Base-by-base conservation (phyloP, 2,113 vertebrate species). In the Anthoscopus minutus region DNA sequence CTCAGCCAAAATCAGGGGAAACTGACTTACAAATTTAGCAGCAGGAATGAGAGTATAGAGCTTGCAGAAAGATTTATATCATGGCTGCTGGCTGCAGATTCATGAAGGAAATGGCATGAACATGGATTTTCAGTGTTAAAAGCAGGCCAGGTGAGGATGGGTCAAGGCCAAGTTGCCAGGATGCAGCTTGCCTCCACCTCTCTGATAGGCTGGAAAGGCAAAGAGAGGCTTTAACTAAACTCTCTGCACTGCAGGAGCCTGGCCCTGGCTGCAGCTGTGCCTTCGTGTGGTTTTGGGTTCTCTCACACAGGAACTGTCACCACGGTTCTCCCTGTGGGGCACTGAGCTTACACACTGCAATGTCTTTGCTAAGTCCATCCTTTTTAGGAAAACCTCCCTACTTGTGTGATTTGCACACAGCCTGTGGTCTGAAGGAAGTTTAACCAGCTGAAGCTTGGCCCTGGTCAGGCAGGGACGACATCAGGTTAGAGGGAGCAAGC, bases 61-160 rank as follows among this genome's bases (percentile, higher is more conserved):
- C 88, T 74, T 92, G 88, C 81, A 94, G 93, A 69, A 90, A 77
- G 82, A 92, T 86, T 51, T 11, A 30, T 93, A 54, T 94, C 82
- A 38, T 5, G 3, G 47, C 86, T 90, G 40, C 88, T 91, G 81
- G 73, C 81, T 94, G 73, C 81, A 65, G 53, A 21, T 54, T 27
- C 4, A 0, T 50, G 50, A 89, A 79, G 58, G 66, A 93, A 92
- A 48, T 47, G 57, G 45, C 50, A 76, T 69, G 58, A 81, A 87
- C 1, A 4, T 51, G 25, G 50, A 42, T 88, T 66, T 77, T 80
- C 74, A 58, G 79, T 42, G 58, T 82, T 89, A 76, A 72, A 74
- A 86, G 54, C 31, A 57, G 71, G 58, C 62, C 54, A 88, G 81
- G 69, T 91, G 30, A 91, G 61, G 53, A 74, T 14, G 22, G 67